phyloP scores from a whole-genome alignment of 2,797 vertebrate genomes.

The Leptodactylus fallax region DNA sequence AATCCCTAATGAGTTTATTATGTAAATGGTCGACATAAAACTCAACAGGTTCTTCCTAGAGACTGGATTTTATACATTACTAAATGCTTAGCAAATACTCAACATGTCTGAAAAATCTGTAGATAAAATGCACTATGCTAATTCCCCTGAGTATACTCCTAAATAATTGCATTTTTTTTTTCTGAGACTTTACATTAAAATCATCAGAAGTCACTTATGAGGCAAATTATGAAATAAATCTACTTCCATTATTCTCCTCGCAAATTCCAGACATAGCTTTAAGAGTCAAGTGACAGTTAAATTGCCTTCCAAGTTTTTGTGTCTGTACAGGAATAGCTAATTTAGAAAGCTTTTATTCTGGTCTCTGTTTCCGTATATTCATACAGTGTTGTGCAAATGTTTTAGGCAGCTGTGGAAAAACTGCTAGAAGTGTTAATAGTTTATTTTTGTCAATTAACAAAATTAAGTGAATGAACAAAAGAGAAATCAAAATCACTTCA shows the following conservation, averaged over 20 bases:
- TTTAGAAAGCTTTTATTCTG: background rate
- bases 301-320: background rate
- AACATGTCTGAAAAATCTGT: background rate
- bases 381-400: no score
- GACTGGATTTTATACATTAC: background rate
- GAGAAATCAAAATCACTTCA: no score
- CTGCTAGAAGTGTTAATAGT: no score
- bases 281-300: conserved; percentile 9
- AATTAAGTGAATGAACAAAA: no score
- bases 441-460: no score
- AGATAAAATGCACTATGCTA: background rate
- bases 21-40: background rate
- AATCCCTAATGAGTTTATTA: background rate
- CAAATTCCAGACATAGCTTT: background rate
- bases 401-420: no score
- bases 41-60: background rate
- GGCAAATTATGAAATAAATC: conserved; percentile 5
- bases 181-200: background rate
- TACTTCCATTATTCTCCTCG: conserved; percentile 15
- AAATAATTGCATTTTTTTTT: background rate
- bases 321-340: background rate
- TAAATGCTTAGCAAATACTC: background rate
- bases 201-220: background rate
- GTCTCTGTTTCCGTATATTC: background rate
- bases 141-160: background rate